A percentile compares a stretch with the other conserved stretches of the same genome.
Conservation (phyloP, 2,888 invertebrate genomes). For the Seira ritae region DNA sequence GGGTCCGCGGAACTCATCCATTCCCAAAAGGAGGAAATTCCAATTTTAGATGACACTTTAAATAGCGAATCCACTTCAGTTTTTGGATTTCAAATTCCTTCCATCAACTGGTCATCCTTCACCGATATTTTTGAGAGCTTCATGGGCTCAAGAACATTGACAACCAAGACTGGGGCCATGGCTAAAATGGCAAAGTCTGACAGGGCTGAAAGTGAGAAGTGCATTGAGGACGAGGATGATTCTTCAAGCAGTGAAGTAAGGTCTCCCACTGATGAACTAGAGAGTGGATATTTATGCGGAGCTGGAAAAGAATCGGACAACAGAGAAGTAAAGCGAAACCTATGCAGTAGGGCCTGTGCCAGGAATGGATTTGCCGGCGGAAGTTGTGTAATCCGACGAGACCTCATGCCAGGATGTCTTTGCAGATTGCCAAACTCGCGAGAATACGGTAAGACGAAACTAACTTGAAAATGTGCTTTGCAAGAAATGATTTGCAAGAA, state of each 20-base stretch:
- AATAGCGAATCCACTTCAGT: neutral
- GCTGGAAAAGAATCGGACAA: neutral
- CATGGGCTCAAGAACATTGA: too few species aligned
- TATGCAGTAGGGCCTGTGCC: conserved; percentile 1
- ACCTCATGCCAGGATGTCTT: conserved; percentile 35
- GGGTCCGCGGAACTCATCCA: neutral
- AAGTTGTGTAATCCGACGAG: conserved; percentile 25
- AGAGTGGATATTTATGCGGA: neutral
- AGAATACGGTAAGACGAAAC: conserved; percentile 21
- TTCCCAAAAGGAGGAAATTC: conserved; percentile 27
- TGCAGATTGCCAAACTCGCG: neutral
- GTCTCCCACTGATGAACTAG: conserved; percentile 11
- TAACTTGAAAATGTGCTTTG: too few species aligned
- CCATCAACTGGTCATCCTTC: conserved; percentile 41
- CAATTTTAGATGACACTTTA: neutral
- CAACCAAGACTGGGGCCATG: neutral
- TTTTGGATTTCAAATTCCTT: conserved; percentile 28
- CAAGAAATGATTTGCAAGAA: too few species aligned
- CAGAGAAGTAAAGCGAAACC: neutral
- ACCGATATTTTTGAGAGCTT: conserved; percentile 24
- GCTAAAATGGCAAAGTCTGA: conserved; percentile 12
- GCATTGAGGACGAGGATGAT: conserved; percentile 20
- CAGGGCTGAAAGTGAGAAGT: neutral
- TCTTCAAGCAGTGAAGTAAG: neutral
- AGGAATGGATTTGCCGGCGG: conserved; percentile 29